These are phyloP conservation scores for Lysiphlebus fabarum DNA, from an alignment of 1,140 invertebrate genomes.

Conservation along the genomic window DNA sequence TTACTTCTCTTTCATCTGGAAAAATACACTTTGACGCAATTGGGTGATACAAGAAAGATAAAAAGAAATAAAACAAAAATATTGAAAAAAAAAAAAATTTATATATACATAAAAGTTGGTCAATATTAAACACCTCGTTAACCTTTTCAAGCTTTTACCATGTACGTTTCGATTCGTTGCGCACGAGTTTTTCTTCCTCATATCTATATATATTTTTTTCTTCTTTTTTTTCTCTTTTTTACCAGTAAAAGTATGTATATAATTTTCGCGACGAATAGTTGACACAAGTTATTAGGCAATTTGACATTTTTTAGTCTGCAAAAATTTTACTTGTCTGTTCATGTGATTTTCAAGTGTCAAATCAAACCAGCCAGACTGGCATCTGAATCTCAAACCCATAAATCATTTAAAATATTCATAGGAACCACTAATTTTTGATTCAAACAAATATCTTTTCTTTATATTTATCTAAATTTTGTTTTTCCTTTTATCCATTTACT, in stretches of 20 bases:
- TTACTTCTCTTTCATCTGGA: too few species aligned
- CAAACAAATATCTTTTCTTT: background rate
- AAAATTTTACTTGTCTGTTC: background rate
- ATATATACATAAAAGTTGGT: background rate
- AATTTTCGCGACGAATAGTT: constrained; percentile 8
- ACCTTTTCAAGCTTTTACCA: background rate
- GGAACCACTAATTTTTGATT: background rate
- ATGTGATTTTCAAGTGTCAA: constrained; percentile 4
- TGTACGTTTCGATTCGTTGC: constrained; percentile 11
- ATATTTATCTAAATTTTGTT: background rate
- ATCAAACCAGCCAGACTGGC: constrained; percentile 3
- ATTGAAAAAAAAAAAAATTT: background rate
- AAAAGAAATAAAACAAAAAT: background rate
- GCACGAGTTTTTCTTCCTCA: constrained; percentile 7
- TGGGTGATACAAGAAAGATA: too few species aligned
- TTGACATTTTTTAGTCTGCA: constrained; percentile 16
- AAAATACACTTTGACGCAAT: too few species aligned
- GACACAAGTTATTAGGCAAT: constrained; percentile 25
- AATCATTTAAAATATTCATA: constrained; percentile 24
- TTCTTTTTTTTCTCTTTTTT: background rate
- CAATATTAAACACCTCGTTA: constrained; percentile 20
- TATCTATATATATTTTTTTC: constrained; percentile 1
- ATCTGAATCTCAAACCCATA: constrained; percentile 1
- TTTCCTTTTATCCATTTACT: too few species aligned
- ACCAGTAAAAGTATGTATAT: background rate